Base-by-base conservation (phyloP, 2,113 vertebrate species). In the Oceanites oceanicus region DNA sequence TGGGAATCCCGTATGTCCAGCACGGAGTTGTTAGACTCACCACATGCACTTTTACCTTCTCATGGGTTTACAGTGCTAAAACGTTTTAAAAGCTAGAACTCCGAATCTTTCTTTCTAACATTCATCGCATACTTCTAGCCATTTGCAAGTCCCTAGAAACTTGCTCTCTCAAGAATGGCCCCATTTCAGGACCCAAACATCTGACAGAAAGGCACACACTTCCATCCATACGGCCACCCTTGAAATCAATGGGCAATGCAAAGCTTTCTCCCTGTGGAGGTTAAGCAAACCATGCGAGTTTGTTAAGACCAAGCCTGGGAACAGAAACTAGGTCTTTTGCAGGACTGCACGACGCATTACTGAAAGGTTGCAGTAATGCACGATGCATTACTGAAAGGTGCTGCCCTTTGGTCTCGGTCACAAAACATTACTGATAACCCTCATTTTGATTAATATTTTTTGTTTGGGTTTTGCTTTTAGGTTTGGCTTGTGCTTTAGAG, bases 321-420 rank as follows among this genome's bases (percentile, higher is more conserved):
- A 94, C 66, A 94, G 76, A 92, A 94, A 62, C 22, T 70, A 73
- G 49, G 66, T 77, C 92, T 95, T 90, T 70, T 75, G 91, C 94
- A 66, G 87, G 92, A 94, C 73, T 96, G 92, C 76, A 87, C 34
- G 2, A 68, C 14, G 11, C 44, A 34, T 87, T 77, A 45, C 53
- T 40, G 66, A 85, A 81, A 89, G 63, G 49, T 73, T 82, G 20
- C 32, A 40, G n/a, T n/a, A n/a, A n/a, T 96, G 92, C 76, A 87
- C 34, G 2, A 68, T 12, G 11, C 44, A 34, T 87, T 77, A 45
- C 53, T 40, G 66, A 85, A 81, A 89, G 63, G n/a, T 30, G 47
- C 42, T 95, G 86, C 91, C 86, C 91, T 91, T 94, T 75, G 50
- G n/a, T 76, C 62, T 73, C 23, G 8, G 74, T 56, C 88, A 91